phyloP scores from a whole-genome alignment of 2,797 vertebrate genomes.

The Clarias laeviceps region DNA sequence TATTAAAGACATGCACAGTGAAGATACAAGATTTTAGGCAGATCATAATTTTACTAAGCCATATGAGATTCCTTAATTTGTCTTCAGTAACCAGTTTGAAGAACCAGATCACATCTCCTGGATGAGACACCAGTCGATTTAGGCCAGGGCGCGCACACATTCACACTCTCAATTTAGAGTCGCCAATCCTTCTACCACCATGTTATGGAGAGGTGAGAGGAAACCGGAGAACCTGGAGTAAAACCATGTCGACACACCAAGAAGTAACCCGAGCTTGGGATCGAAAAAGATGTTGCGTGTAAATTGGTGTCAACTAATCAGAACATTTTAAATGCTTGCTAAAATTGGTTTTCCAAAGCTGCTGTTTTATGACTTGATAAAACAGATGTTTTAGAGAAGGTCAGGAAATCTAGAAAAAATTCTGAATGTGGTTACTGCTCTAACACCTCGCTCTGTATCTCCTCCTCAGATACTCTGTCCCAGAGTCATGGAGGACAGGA shows the following conservation, averaged over 20 bases:
- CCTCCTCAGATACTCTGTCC: constrained; percentile 87
- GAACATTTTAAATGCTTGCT: background rate
- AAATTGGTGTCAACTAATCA: background rate
- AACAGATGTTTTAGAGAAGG: background rate
- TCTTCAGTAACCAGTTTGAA: background rate
- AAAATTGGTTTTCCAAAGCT: background rate
- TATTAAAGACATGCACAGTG: background rate
- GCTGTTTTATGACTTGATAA: background rate
- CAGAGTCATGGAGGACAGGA: constrained; percentile 99
- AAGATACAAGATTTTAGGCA: background rate
- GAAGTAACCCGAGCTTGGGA: background rate
- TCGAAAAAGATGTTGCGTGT: background rate
- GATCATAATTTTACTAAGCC: background rate
- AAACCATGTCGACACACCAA: background rate
- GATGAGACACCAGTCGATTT: background rate
- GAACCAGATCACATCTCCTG: background rate
- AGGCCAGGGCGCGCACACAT: background rate
- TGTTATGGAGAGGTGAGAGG: background rate
- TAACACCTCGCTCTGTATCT: constrained; percentile 12
- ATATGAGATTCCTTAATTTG: background rate
- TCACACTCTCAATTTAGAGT: background rate
- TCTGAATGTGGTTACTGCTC: background rate
- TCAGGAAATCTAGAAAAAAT: background rate
- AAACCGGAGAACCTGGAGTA: background rate
- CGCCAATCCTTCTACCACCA: background rate